A percentile compares a stretch with the other conserved stretches of the same genome.
These are phyloP conservation scores for Petrophora chlorosata DNA, from an alignment of 2,888 invertebrate genomes.

Conservation along the genomic window DNA sequence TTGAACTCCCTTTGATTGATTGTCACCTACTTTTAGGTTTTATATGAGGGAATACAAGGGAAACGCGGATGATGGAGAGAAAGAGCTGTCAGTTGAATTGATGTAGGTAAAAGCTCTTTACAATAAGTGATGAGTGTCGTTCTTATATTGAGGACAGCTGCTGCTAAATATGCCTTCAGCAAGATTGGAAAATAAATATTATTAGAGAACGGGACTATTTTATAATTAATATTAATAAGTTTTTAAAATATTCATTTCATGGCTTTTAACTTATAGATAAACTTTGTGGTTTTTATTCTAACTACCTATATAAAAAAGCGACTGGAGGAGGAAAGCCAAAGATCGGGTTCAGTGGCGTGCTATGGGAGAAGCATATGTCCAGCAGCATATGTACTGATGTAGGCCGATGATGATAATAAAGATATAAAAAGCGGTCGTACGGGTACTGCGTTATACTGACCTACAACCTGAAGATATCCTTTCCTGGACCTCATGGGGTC, in stretches of 20 bases:
- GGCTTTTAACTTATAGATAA: no score
- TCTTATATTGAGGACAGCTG: background rate
- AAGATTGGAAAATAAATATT: background rate
- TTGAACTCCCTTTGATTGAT: constrained; percentile 25
- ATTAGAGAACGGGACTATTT: no score
- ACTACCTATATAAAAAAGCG: no score
- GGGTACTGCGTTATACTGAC: constrained; percentile 84
- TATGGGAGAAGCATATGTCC: no score
- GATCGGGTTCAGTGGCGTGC: no score
- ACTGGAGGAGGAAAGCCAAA: no score
- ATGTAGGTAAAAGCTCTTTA: constrained; percentile 11
- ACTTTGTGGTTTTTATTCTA: no score
- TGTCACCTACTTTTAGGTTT: constrained; percentile 3
- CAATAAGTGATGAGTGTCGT: background rate
- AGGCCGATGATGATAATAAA: no score
- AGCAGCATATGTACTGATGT: no score
- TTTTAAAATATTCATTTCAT: no score
- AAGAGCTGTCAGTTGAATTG: constrained; percentile 4
- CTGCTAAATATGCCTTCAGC: background rate
- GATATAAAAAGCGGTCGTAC: no score
- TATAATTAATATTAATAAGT: no score
- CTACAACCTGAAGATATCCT: constrained; percentile 95
- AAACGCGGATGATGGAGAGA: background rate
- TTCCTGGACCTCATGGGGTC: constrained; percentile 95
- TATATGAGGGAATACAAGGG: background rate